A percentile compares a stretch with the other conserved stretches of the same genome.
These are phyloP conservation scores for Rhineura floridana DNA, from an alignment of 2,113 vertebrate genomes.

Conservation along the genomic window DNA sequence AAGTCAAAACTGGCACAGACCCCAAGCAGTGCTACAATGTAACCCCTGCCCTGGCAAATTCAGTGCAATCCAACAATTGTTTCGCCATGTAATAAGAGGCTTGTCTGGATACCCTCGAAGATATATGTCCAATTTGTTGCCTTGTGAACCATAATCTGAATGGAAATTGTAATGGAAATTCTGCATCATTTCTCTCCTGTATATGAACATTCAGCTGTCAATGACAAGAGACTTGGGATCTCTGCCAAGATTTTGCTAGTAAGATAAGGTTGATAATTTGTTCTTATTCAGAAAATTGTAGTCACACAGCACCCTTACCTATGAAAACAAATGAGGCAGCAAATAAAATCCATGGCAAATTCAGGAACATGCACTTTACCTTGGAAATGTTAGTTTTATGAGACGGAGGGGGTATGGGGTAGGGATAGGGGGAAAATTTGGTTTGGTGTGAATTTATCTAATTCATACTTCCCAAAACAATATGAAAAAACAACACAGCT, in stretches of 20 bases:
- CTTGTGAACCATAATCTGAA: background rate
- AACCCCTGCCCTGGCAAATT: background rate
- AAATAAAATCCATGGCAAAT: slow-evolving; percentile 35
- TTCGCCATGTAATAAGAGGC: background rate
- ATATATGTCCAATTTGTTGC: background rate
- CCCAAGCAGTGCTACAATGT: background rate
- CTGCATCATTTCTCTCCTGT: background rate
- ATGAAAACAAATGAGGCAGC: background rate
- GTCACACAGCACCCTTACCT: background rate
- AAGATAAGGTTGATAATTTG: background rate
- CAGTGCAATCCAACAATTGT: background rate
- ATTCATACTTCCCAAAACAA: too few relatives aligned
- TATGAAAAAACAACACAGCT: too few relatives aligned
- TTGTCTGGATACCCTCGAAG: background rate
- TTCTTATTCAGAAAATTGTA: background rate
- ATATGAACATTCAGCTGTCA: background rate
- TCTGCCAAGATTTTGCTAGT: background rate
- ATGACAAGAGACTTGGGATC: background rate
- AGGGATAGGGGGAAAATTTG: too few relatives aligned
- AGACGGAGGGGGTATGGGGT: too few relatives aligned
- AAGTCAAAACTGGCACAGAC: background rate
- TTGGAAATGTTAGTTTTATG: slow-evolving; percentile 10
- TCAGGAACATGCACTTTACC: slow-evolving; percentile 25
- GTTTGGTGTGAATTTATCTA: too few relatives aligned
- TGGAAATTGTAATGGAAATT: background rate